Base-by-base conservation (phyloP, 1,140 invertebrate species). In the Anoplolepis gracilipes region DNA sequence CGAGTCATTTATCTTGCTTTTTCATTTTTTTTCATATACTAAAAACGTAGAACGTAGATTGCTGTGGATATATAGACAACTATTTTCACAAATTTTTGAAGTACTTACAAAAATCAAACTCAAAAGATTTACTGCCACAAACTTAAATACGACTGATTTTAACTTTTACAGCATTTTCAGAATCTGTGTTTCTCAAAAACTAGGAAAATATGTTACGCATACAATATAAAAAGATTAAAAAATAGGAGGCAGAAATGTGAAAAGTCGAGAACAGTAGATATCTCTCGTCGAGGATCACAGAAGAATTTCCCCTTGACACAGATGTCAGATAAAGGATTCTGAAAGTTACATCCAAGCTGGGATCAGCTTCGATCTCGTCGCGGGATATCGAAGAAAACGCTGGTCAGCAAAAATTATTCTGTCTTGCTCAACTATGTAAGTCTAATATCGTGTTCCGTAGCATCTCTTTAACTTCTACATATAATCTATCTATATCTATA, bases 321-420 rank as follows among this genome's bases (percentile, higher is more conserved):
- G 87, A 89, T 88, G 87, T 85, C 87, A 85, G 87, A 89, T 89
- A 88, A 89, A 88, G 87, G 87, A 89, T 88, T 87, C 84, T 81
- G 76, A 57, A 76, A 84, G 87, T 89, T 87, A 84, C 82, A 36
- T 89, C 87, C 82, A 65, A 67, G 78, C 36, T 82, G 49, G 36
- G 53, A 72, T 73, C 67, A 73, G 19, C 36, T 81, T 59, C 67
- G 67, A 73, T 73, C 78, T 59, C 67, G 64, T 30, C 65, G 53
- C 25, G 46, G 46, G 69, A 55, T 69, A 36, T 19, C 19, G 65
- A 57, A 25, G 61, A 33, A 81, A 36, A 82, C 25, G 53, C 65
- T 82, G 78, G 78, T 82, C 78, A 82, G 78, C 78, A 73, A 73
- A 82, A 82, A 72, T 82, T 82, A 73, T 82, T 72, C 65, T 70